Conservation (phyloP, 2,797 vertebrate species). For the Pantherophis vulpinus region DNA sequence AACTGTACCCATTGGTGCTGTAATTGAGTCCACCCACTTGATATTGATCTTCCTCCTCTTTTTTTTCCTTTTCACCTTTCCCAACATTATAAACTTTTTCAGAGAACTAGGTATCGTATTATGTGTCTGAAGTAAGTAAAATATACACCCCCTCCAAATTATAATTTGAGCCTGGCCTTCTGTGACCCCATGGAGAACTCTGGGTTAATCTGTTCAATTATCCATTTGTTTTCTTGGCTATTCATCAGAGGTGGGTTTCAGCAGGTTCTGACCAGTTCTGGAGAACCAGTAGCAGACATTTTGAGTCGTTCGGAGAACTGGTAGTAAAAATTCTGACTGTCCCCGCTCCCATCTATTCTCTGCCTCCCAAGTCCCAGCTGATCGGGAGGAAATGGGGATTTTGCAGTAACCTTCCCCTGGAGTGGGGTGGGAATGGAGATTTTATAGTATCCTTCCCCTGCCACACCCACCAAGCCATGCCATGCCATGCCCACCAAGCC, state of each 20-base stretch:
- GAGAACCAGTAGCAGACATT: too few species aligned
- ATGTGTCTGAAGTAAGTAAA: background rate
- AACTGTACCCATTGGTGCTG: background rate
- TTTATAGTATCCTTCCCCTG: too few species aligned
- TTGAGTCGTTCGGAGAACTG: too few species aligned
- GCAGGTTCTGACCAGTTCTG: too few species aligned
- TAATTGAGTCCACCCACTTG: background rate
- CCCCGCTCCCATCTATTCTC: too few species aligned
- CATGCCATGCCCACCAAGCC: too few species aligned
- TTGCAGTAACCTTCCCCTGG: too few species aligned
- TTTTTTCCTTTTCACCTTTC: background rate
- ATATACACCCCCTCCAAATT: background rate
- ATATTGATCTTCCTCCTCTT: background rate
- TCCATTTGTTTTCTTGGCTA: background rate
- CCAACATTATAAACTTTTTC: background rate
- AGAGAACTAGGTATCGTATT: background rate
- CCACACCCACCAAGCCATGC: too few species aligned
- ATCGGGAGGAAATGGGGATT: too few species aligned
- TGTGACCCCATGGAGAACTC: background rate
- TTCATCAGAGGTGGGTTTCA: background rate
- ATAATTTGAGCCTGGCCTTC: background rate
- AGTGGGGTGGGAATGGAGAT: too few species aligned
- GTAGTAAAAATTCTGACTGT: too few species aligned
- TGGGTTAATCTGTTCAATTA: background rate
- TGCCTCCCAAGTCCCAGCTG: too few species aligned